These are phyloP conservation scores for Phengaris arion DNA, from an alignment of 2,888 invertebrate species.

Conservation along the genomic window DNA sequence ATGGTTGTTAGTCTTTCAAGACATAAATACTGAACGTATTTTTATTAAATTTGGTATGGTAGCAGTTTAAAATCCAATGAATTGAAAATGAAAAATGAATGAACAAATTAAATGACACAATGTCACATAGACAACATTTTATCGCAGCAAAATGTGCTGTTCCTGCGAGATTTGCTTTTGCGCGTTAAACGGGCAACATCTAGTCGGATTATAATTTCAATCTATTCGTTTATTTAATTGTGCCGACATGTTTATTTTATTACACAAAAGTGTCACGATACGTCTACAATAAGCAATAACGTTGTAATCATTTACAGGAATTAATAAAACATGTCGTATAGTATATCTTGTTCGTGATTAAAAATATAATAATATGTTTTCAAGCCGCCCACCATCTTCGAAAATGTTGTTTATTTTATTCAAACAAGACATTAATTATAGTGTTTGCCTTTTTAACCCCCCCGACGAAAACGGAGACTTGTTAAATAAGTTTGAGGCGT, in stretches of 20 bases:
- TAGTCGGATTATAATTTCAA: neutral
- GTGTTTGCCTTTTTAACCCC: neutral
- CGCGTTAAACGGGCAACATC: too few species aligned
- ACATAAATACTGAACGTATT: too few species aligned
- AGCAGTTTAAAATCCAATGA: too few species aligned
- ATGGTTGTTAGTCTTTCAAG: too few species aligned
- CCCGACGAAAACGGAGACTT: neutral
- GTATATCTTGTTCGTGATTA: conserved; percentile 18
- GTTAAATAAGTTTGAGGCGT: too few species aligned
- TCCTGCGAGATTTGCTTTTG: too few species aligned
- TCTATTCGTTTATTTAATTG: neutral
- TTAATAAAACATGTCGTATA: conserved; percentile 1
- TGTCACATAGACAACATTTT: too few species aligned
- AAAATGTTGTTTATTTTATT: conserved; percentile 16
- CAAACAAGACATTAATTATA: conserved; percentile 15
- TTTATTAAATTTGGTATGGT: too few species aligned
- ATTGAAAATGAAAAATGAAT: too few species aligned
- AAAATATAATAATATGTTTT: conserved; percentile 19
- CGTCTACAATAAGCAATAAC: conserved; percentile 1
- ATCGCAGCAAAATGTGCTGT: too few species aligned
- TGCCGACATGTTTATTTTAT: neutral
- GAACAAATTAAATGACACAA: too few species aligned
- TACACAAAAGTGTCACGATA: neutral
- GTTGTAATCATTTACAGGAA: conserved; percentile 1
- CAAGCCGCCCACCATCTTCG: neutral